Conservation (phyloP, 1,140 invertebrate species). For the Drosophila subobscura region DNA sequence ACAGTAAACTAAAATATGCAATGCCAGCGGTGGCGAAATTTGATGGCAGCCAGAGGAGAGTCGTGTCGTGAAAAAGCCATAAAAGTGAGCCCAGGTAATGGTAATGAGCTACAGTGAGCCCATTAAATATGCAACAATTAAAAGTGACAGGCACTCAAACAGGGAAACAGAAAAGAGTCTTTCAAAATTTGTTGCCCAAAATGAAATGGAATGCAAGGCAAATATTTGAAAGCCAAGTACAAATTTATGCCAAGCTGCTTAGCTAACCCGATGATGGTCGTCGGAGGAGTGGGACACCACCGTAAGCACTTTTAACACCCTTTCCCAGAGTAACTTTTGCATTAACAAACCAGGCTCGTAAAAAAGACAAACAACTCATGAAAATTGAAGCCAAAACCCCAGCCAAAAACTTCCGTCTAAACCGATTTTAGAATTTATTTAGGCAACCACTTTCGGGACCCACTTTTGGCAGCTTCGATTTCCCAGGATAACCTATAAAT, state of each 20-base stretch:
- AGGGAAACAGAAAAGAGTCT: constrained; percentile 31
- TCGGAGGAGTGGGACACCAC: neutral
- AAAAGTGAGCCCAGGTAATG: constrained; percentile 61
- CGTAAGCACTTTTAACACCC: constrained; percentile 55
- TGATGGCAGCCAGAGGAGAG: constrained; percentile 39
- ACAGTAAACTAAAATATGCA: constrained; percentile 73
- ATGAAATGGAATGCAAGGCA: constrained; percentile 49
- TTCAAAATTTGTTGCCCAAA: constrained; percentile 64
- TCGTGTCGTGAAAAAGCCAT: constrained; percentile 63
- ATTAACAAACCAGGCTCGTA: constrained; percentile 64
- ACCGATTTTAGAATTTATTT: constrained; percentile 66
- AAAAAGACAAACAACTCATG: constrained; percentile 63
- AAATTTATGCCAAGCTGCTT: constrained; percentile 58
- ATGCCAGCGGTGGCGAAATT: constrained; percentile 45
- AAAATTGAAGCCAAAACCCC: constrained; percentile 10
- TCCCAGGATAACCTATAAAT: constrained; percentile 48
- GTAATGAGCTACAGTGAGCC: constrained; percentile 53
- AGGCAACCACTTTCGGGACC: constrained; percentile 42
- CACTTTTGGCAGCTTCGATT: constrained; percentile 43
- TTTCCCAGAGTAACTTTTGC: constrained; percentile 50
- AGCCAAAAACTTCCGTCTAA: constrained; percentile 46
- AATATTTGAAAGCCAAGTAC: constrained; percentile 63
- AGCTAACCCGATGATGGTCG: neutral
- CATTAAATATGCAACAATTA: constrained; percentile 80
- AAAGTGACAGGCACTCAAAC: constrained; percentile 63